A percentile compares a stretch with the other conserved stretches of the same genome.
Evolutionary conservation across 23 tunicate genomes (phyloP).

Genomic region (Botrylloides violaceus): DNA sequence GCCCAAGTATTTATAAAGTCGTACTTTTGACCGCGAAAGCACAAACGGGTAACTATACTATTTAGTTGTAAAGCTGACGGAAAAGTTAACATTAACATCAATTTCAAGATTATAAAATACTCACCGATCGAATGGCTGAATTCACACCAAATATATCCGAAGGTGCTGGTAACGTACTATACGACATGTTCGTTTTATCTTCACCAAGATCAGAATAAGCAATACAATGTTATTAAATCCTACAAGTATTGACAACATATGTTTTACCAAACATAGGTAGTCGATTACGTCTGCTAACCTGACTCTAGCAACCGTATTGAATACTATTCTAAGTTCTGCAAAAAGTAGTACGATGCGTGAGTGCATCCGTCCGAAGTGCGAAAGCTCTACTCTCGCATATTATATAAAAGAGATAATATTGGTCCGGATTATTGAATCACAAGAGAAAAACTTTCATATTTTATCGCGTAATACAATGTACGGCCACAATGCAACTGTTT

Average conservation of each 20-base stretch:
- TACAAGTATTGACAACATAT: too few relatives aligned
- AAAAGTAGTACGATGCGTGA: too few relatives aligned
- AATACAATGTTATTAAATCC: too few relatives aligned
- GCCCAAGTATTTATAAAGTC: too few relatives aligned
- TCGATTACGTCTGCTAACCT: too few relatives aligned
- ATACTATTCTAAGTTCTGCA: too few relatives aligned
- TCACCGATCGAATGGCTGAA: constrained; percentile 10
- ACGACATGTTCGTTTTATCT: background rate
- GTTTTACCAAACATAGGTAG: too few relatives aligned
- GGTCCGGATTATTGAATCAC: background rate
- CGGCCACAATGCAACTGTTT: background rate
- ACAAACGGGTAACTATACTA: too few relatives aligned
- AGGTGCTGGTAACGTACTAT: constrained; percentile 22
- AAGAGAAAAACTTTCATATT: background rate
- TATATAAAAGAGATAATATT: background rate
- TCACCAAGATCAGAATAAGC: too few relatives aligned
- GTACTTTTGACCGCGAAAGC: too few relatives aligned
- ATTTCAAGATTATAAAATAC: background rate
- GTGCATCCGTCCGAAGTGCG: background rate
- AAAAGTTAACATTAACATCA: background rate
- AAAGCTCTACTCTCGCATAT: background rate
- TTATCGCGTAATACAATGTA: background rate
- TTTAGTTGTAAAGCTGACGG: background rate
- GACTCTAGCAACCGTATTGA: too few relatives aligned
- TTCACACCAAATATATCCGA: constrained; percentile 9